Percentiles rank a stretch among this genome's conserved stretches.
These are phyloP conservation scores for Oscheius sp. DNA, from an alignment of 1,140 invertebrate species.

Conservation along the genomic window DNA sequence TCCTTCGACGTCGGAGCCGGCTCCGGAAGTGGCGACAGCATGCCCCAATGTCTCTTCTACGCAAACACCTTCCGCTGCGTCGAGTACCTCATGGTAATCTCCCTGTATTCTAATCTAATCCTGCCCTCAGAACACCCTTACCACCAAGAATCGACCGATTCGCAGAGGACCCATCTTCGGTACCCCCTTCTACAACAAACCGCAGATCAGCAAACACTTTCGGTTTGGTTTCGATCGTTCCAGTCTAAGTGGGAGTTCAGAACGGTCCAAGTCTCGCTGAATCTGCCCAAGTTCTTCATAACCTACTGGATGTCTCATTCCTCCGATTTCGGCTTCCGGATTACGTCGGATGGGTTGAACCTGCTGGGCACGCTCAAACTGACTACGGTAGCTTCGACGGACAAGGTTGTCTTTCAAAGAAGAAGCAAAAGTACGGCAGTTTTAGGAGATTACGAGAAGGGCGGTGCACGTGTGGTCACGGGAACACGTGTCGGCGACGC, in stretches of 20 bases:
- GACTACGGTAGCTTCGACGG: neutral
- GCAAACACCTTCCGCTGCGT: slow-evolving; percentile 59
- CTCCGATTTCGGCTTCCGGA: slow-evolving; percentile 86
- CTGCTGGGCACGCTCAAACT: slow-evolving; percentile 61
- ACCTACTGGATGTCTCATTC: slow-evolving; percentile 98
- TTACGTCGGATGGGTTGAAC: slow-evolving; percentile 79
- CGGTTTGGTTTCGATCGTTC: slow-evolving; percentile 40
- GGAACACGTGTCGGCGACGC: slow-evolving; percentile 14
- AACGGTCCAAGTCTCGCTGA: slow-evolving; percentile 78
- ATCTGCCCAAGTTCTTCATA: slow-evolving; percentile 84
- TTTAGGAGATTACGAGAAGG: slow-evolving; percentile 6
- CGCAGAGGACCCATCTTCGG: slow-evolving; percentile 82
- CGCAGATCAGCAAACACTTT: slow-evolving; percentile 88
- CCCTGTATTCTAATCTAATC: slow-evolving; percentile 19
- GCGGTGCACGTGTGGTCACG: neutral
- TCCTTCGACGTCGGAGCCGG: slow-evolving; percentile 79
- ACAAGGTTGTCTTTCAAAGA: too few species aligned
- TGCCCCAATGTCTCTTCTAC: slow-evolving; percentile 57
- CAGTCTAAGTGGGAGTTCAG: slow-evolving; percentile 61
- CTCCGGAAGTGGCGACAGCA: slow-evolving; percentile 24
- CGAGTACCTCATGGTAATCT: slow-evolving; percentile 49
- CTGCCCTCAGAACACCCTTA: slow-evolving; percentile 75
- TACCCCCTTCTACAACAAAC: slow-evolving; percentile 78
- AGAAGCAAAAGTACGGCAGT: too few species aligned
- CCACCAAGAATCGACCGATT: slow-evolving; percentile 87